Percentiles rank a stretch among this genome's conserved stretches.
These are phyloP conservation scores for Danio rerio DNA, from an alignment of 2,113 vertebrate genomes.

Conservation along the genomic window GRCz12tu NC_133177.1:36569001-36569500, in stretches of 20 bases:
- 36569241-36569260: not conserved
- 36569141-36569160: not conserved
- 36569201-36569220: not conserved
- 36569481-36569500: too few species aligned
- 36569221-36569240: not conserved
- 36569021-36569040: slow-evolving; percentile 25
- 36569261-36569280: not conserved
- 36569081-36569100: slow-evolving; percentile 32
- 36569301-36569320: not conserved
- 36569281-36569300: not conserved
- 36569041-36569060: not conserved
- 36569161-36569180: not conserved
- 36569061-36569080: not conserved
- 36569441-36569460: too few species aligned
- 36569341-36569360: too few species aligned
- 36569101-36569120: slow-evolving; percentile 17
- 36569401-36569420: too few species aligned
- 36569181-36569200: not conserved
- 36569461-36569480: too few species aligned
- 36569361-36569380: too few species aligned
- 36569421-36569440: too few species aligned
- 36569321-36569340: too few species aligned
- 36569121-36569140: slow-evolving; percentile 6
- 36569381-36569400: too few species aligned
- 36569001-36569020: not conserved